Conservation (phyloP, 2,888 invertebrate species). For the Drosophila nr. fundita region DNA sequence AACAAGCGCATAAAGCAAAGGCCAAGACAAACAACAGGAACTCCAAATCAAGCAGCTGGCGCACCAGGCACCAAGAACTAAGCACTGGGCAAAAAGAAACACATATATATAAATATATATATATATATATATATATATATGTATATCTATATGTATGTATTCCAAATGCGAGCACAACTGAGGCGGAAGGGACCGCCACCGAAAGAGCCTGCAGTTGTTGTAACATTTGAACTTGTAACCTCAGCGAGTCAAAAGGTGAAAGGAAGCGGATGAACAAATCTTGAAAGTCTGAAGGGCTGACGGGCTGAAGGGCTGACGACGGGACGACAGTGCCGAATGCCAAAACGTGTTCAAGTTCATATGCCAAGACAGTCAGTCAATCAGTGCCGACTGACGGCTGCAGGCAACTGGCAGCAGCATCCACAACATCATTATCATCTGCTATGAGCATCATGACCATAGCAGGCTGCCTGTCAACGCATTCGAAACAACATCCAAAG, state of each 20-base stretch:
- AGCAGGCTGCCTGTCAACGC: conserved; percentile 33
- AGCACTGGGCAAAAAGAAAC: neutral
- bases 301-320: conserved; percentile 1
- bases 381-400: conserved; percentile 23
- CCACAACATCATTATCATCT: conserved; percentile 1
- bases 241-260: conserved; percentile 52
- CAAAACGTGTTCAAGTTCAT: conserved; percentile 64
- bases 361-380: conserved; percentile 30
- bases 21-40: conserved; percentile 64
- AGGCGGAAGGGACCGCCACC: conserved; percentile 17
- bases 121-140: neutral
- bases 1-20: conserved; percentile 58
- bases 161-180: conserved; percentile 5
- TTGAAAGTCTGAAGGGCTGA: conserved; percentile 12
- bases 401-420: conserved; percentile 16
- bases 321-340: conserved; percentile 29
- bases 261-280: conserved; percentile 49
- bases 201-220: conserved; percentile 17
- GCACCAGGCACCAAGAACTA: conserved; percentile 11
- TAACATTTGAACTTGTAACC: conserved; percentile 62
- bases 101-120: neutral
- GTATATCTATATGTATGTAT: conserved; percentile 3
- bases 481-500: conserved; percentile 12
- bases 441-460: conserved; percentile 1
- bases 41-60: conserved; percentile 54